Conservation (phyloP, 2,888 invertebrate genomes). For the Xanthostigma xanthostigma region DNA sequence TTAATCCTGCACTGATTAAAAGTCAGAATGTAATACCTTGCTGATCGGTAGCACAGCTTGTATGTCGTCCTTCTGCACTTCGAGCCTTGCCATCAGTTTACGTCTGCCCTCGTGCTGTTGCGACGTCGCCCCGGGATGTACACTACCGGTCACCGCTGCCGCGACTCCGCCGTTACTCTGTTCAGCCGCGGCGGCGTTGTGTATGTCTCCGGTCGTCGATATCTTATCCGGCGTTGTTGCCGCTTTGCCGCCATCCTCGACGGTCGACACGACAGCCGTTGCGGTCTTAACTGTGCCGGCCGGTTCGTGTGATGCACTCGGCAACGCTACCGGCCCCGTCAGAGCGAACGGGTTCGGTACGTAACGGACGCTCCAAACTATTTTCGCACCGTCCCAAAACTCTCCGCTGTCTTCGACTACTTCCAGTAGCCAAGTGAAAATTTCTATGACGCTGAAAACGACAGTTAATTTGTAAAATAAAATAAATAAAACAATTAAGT, state of each 20-base stretch:
- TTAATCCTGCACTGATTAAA: conserved; percentile 1
- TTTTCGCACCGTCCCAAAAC: conserved; percentile 65
- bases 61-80: conserved; percentile 86
- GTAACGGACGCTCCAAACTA: conserved; percentile 75
- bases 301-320: conserved; percentile 14
- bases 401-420: conserved; percentile 66
- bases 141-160: conserved; percentile 20
- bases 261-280: conserved; percentile 11
- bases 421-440: conserved; percentile 84
- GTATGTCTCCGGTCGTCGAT: background rate
- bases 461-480: background rate
- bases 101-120: conserved; percentile 29
- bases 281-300: conserved; percentile 17
- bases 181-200: conserved; percentile 18
- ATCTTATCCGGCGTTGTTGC: background rate
- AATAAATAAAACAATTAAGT: too few relatives aligned
- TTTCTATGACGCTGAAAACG: conserved; percentile 49
- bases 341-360: conserved; percentile 40
- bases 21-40: conserved; percentile 45
- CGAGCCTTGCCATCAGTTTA: conserved; percentile 67
- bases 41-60: conserved; percentile 88
- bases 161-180: conserved; percentile 17
- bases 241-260: conserved; percentile 15
- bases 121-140: conserved; percentile 23
- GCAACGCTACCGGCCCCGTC: conserved; percentile 5